These are phyloP conservation scores for Eristalinus sepulchralis DNA, from an alignment of 2,888 invertebrate genomes.

Conservation along the genomic window DNA sequence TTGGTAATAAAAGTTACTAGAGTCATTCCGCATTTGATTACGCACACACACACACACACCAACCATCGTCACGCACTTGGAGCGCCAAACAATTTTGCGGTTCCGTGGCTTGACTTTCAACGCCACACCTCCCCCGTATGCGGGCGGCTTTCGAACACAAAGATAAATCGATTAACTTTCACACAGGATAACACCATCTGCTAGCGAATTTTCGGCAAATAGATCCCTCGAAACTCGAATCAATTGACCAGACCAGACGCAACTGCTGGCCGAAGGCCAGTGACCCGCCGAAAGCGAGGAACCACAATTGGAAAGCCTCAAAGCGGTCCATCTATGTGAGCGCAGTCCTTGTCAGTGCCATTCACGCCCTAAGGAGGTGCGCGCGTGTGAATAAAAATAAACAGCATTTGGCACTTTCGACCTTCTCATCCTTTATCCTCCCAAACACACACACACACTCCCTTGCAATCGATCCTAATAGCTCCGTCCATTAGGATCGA, in stretches of 20 bases:
- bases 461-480: slow-evolving; percentile 10
- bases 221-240: neutral
- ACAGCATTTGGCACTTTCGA: neutral
- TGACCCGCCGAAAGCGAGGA: neutral
- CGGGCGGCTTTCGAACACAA: neutral
- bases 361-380: too few species aligned
- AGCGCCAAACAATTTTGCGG: slow-evolving; percentile 45
- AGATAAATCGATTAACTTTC: slow-evolving; percentile 33
- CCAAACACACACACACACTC: neutral
- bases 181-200: slow-evolving; percentile 1
- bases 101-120: slow-evolving; percentile 17
- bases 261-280: neutral
- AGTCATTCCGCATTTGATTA: slow-evolving; percentile 29
- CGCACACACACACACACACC: too few species aligned
- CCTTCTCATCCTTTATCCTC: too few species aligned
- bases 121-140: neutral
- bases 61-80: slow-evolving; percentile 44
- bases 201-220: neutral
- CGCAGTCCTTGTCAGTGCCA: too few species aligned
- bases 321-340: too few species aligned
- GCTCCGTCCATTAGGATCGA: slow-evolving; percentile 28
- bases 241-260: neutral
- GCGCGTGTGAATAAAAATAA: neutral
- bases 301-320: neutral
- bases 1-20: slow-evolving; percentile 17